Evolutionary conservation across 2,888 invertebrate species (phyloP).

Genomic region (Temnothorax rugatulus): DNA sequence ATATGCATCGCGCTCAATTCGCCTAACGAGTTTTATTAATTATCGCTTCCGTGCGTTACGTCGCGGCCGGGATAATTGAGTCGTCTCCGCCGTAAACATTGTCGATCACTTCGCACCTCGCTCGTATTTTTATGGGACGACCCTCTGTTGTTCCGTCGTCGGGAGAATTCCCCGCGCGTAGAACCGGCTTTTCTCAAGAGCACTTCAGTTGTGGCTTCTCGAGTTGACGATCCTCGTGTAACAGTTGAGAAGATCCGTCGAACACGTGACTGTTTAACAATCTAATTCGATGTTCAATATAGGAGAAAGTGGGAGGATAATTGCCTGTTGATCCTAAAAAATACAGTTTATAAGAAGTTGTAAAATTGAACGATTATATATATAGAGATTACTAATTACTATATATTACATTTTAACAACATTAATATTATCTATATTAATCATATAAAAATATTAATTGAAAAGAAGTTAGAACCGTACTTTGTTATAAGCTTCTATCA

Average conservation of each 20-base stretch:
- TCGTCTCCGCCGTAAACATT: constrained; percentile 12
- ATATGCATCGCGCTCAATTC: constrained; percentile 49
- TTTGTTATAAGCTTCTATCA: neutral
- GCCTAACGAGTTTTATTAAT: constrained; percentile 55
- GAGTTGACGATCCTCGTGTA: neutral
- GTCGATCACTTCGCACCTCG: constrained; percentile 8
- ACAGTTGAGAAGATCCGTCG: constrained; percentile 1
- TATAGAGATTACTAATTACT: neutral
- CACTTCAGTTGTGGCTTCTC: constrained; percentile 3
- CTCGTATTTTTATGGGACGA: neutral
- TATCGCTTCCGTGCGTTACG: constrained; percentile 20
- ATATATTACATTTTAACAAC: neutral
- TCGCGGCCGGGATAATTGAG: constrained; percentile 20
- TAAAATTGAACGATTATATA: neutral
- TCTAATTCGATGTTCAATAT: neutral
- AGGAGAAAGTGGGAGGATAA: neutral
- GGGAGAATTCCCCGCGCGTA: neutral
- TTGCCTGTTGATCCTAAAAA: neutral
- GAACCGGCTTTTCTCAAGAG: neutral
- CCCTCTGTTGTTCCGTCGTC: neutral
- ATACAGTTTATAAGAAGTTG: neutral
- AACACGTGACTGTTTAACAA: neutral
- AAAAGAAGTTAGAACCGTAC: neutral
- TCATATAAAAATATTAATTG: neutral
- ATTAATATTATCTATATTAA: neutral